A percentile compares a stretch with the other conserved stretches of the same genome.
These are phyloP conservation scores for Oscheius sp. DNA, from an alignment of 2,888 invertebrate species.

Conservation along the genomic window DNA sequence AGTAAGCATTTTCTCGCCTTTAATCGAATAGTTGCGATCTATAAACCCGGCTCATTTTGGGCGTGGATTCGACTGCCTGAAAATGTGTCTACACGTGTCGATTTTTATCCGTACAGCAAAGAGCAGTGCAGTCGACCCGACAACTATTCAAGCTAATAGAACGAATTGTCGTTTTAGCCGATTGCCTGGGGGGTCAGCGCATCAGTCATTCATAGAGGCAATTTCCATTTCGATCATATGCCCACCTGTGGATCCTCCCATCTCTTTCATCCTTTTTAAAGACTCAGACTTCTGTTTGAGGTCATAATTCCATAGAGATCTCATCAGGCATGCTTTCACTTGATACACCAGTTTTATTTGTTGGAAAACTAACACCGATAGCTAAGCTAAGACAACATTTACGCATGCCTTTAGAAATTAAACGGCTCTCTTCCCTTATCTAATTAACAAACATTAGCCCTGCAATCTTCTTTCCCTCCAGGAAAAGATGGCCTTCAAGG, in stretches of 20 bases:
- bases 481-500: background rate
- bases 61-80: too few species aligned
- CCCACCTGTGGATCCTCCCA: slow-evolving; percentile 14
- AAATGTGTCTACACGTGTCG: too few species aligned
- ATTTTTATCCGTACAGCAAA: slow-evolving; percentile 2
- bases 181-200: slow-evolving; percentile 26
- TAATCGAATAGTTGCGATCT: too few species aligned
- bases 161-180: slow-evolving; percentile 28
- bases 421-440: background rate
- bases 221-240: slow-evolving; percentile 23
- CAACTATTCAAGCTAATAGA: slow-evolving; percentile 22
- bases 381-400: background rate
- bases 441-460: background rate
- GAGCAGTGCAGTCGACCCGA: slow-evolving; percentile 15
- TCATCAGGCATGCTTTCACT: too few species aligned
- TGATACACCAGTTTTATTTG: too few species aligned
- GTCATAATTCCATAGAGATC: too few species aligned
- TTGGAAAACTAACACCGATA: background rate
- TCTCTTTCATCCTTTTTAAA: too few species aligned
- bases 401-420: background rate
- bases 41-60: too few species aligned
- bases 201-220: slow-evolving; percentile 27
- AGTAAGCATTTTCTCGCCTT: too few species aligned
- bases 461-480: background rate
- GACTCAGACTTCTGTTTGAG: too few species aligned